Evolutionary conservation across 2,113 vertebrate species (phyloP).

Genomic region (Protobothrops mucrosquamatus): DNA sequence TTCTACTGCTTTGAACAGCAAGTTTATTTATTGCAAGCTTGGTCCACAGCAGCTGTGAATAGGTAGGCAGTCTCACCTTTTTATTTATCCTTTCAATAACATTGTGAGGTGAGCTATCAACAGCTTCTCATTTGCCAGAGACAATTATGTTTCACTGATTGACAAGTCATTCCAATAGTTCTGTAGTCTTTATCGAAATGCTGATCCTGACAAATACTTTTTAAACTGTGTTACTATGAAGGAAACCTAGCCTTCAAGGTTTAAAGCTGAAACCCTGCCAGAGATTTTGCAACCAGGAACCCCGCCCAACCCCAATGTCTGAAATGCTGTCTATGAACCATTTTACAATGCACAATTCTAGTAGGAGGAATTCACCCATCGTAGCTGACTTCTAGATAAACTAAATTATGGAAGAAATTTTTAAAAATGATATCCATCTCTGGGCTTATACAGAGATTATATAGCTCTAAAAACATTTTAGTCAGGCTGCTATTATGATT

Average conservation of each 20-base stretch:
- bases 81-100: neutral
- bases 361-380: neutral
- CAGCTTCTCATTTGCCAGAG: neutral
- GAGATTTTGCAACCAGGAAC: neutral
- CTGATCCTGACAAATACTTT: neutral
- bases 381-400: neutral
- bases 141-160: neutral
- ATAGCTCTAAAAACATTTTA: neutral
- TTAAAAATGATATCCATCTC: neutral
- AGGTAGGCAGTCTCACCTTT: neutral
- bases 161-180: neutral
- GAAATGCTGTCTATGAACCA: neutral
- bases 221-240: neutral
- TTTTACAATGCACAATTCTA: neutral
- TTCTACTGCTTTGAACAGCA: neutral
- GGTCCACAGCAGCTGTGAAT: neutral
- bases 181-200: neutral
- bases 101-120: neutral
- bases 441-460: neutral
- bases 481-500: neutral
- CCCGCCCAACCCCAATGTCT: neutral
- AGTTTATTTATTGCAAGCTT: neutral
- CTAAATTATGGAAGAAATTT: neutral
- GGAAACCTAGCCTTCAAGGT: neutral
- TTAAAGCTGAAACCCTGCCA: neutral